Evolutionary conservation across 1,140 invertebrate genomes (phyloP), one percentile per base, ranked within the genome.

Genomic region (Platorchestia sp.): DNA sequence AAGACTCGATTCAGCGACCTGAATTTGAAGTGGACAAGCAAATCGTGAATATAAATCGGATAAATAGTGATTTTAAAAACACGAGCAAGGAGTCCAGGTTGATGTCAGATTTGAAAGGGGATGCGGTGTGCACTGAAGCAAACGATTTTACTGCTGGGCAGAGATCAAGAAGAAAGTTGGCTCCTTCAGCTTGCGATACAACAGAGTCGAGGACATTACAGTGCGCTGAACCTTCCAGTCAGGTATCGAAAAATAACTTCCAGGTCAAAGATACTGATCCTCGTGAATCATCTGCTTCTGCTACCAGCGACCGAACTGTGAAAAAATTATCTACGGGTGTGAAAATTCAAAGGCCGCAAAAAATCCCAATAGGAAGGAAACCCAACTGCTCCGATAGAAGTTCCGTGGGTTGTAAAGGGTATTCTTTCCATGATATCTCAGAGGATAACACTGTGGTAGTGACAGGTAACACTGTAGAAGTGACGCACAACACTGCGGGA

Each of bases 371-470:
- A 27, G 27, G 27, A 75, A 75, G 14, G 59, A 27, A 75, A 75
- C 10, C 36, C 59, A 75, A 36, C 36, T 6, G 47, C 19, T 51
- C 47, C 19, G 59, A 75, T 75, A 36, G 1, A 22, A 75, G 59
- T 75, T 75, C 59, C 7, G 14, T 36, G 59, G 27, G 27, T 75
- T 75, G 27, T 75, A 27, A 95, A 19, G 14, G 16, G 47, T 10
- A 45, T 42, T 40, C n/a, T 22, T 36, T 36, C 22, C n/a, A 87
- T 19, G 59, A 96, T 97, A 91, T 95, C 97, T 95, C 95, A 97
- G 6, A 95, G 95, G 3, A 97, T 36, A 75, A 75, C 27, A n/a
- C n/a, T 86, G 75, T 42, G 42, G 42, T 41, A 95, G 42, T 86
- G 36, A 43, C 41, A 27, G n/a, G n/a, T n/a, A n/a, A n/a, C n/a